Evolutionary conservation across 2,113 vertebrate species (phyloP).

Genomic region (Hyla sarda): DNA sequence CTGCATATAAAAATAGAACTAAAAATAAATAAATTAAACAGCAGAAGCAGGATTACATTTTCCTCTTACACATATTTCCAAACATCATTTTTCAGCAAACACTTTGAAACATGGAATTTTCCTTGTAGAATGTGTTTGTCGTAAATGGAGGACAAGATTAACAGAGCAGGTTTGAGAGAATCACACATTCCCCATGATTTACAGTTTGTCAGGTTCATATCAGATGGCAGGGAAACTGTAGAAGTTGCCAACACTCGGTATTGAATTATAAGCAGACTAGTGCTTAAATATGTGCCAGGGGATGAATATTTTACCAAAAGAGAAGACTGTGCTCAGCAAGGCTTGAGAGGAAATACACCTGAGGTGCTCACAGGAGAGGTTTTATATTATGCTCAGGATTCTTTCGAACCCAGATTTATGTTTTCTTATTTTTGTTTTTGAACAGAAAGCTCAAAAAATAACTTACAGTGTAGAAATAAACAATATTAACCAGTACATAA

Average conservation of each 20-base stretch:
- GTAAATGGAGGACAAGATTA: conserved; percentile 24
- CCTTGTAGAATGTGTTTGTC: neutral
- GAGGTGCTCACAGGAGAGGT: conserved; percentile 10
- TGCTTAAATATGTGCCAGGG: conserved; percentile 45
- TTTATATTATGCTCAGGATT: conserved; percentile 23
- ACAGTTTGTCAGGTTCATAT: conserved; percentile 39
- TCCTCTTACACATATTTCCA: neutral
- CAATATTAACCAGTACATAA: neutral
- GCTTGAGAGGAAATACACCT: conserved; percentile 45
- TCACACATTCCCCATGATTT: conserved; percentile 8
- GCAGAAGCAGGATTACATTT: neutral
- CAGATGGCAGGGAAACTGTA: conserved; percentile 26
- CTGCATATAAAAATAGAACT: neutral
- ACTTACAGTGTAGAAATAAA: neutral
- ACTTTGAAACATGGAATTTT: conserved; percentile 6
- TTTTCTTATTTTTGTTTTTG: conserved; percentile 6
- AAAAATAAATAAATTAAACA: neutral
- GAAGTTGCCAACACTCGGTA: conserved; percentile 16
- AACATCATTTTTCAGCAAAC: conserved; percentile 2
- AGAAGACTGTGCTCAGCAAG: conserved; percentile 45
- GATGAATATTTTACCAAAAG: conserved; percentile 42
- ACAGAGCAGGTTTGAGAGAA: conserved; percentile 17
- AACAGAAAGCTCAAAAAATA: neutral
- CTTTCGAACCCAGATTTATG: conserved; percentile 24
- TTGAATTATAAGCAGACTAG: conserved; percentile 44